Conservation (phyloP, 2,888 invertebrate genomes). For the Trissolcus japonicus region DNA sequence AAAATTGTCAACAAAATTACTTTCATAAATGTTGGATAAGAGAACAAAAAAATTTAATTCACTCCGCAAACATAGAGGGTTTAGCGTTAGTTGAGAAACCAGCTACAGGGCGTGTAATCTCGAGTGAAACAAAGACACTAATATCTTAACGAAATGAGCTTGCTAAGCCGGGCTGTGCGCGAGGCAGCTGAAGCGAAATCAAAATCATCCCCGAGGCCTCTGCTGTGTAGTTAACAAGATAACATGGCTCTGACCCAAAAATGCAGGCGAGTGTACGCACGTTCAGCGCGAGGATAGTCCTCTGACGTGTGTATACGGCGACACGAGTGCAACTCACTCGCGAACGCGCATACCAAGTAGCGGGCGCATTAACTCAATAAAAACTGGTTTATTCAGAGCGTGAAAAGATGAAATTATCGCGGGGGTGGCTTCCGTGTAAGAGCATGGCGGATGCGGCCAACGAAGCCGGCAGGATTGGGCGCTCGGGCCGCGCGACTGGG, state of each 20-base stretch:
- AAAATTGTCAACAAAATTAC: too few species aligned
- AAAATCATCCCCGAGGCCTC: conserved; percentile 14
- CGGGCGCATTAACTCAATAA: conserved; percentile 59
- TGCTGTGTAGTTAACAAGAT: conserved; percentile 24
- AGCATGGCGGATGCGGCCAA: conserved; percentile 19
- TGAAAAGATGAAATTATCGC: conserved; percentile 65
- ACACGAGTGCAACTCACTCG: conserved; percentile 37
- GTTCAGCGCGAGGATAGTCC: conserved; percentile 33
- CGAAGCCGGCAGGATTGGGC: conserved; percentile 41
- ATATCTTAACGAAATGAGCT: too few species aligned
- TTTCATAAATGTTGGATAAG: too few species aligned
- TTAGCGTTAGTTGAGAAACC: too few species aligned
- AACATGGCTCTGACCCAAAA: conserved; percentile 43
- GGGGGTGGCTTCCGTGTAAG: conserved; percentile 37
- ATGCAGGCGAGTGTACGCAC: conserved; percentile 34
- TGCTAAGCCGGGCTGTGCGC: too few species aligned
- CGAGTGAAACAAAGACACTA: too few species aligned
- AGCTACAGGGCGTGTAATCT: too few species aligned
- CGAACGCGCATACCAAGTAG: conserved; percentile 57
- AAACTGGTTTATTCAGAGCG: conserved; percentile 65
- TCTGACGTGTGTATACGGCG: conserved; percentile 30
- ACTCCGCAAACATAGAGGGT: too few species aligned
- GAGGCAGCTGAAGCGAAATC: conserved; percentile 3
- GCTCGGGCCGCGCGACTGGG: conserved; percentile 25
- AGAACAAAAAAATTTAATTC: too few species aligned